Conservation (phyloP, 2,797 vertebrate species). For the Okamejei kenojei region DNA sequence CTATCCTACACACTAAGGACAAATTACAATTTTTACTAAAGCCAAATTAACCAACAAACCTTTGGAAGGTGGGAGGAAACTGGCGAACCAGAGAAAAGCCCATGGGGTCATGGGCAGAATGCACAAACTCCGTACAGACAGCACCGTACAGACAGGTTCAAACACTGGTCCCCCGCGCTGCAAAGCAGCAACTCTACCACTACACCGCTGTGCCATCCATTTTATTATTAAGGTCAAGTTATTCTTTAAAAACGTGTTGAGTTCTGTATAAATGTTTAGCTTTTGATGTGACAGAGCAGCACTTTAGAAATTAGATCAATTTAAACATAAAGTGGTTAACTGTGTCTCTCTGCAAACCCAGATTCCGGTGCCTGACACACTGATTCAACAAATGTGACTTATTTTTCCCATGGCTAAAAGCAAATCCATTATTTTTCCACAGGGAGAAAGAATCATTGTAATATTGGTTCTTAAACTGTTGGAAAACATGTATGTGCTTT, state of each 20-base stretch:
- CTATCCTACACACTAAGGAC: too few species aligned
- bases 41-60: too few species aligned
- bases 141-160: too few species aligned
- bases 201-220: too few species aligned
- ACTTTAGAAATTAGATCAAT: background rate
- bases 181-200: too few species aligned
- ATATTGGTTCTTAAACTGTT: background rate
- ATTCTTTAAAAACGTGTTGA: background rate
- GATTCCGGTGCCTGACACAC: background rate
- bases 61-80: too few species aligned
- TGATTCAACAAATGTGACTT: background rate
- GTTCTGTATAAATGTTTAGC: background rate
- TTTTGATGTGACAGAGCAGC: background rate
- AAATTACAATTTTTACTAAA: too few species aligned
- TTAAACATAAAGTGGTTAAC: constrained; percentile 8
- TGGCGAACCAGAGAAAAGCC: too few species aligned
- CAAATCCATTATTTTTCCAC: background rate
- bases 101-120: too few species aligned
- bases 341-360: background rate
- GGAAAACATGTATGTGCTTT: too few species aligned
- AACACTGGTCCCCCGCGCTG: too few species aligned
- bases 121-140: too few species aligned
- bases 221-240: background rate
- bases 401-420: background rate
- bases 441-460: background rate